These are phyloP conservation scores for Stratiomys singularior DNA, from an alignment of 2,888 invertebrate genomes.

Conservation along the genomic window DNA sequence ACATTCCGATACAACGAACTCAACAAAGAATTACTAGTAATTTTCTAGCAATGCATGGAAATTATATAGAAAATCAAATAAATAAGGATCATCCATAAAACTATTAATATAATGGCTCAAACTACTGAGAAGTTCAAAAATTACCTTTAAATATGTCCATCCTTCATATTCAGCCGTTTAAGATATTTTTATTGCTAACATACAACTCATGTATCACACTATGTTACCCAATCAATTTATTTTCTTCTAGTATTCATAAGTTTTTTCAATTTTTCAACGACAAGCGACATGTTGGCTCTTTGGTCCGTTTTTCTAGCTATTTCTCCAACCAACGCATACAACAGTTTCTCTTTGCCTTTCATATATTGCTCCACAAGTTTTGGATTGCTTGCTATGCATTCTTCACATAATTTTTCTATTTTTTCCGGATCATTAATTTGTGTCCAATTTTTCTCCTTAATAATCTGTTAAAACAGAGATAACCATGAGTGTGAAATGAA, in stretches of 20 bases:
- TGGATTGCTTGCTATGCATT: constrained; percentile 73
- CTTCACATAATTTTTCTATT: constrained; percentile 71
- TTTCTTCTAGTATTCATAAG: constrained; percentile 67
- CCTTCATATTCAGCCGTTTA: too few species aligned
- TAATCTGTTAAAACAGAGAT: constrained; percentile 66
- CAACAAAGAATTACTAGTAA: too few species aligned
- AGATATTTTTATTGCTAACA: too few species aligned
- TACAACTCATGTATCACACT: too few species aligned
- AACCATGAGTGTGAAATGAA: neutral
- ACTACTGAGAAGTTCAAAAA: too few species aligned
- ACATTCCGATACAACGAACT: too few species aligned
- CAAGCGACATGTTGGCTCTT: constrained; percentile 75
- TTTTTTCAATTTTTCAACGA: constrained; percentile 71
- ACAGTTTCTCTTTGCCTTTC: constrained; percentile 76
- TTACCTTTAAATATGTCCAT: too few species aligned
- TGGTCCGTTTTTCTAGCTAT: constrained; percentile 71
- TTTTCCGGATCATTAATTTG: constrained; percentile 72
- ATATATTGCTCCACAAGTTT: constrained; percentile 75
- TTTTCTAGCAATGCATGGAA: too few species aligned
- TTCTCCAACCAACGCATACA: constrained; percentile 73
- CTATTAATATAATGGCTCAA: too few species aligned
- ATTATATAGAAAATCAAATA: too few species aligned
- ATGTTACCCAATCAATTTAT: neutral
- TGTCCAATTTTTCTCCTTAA: constrained; percentile 72
- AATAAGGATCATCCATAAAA: too few species aligned